Conservation (phyloP, 2,797 vertebrate species). For the Amniataba percoides region DNA sequence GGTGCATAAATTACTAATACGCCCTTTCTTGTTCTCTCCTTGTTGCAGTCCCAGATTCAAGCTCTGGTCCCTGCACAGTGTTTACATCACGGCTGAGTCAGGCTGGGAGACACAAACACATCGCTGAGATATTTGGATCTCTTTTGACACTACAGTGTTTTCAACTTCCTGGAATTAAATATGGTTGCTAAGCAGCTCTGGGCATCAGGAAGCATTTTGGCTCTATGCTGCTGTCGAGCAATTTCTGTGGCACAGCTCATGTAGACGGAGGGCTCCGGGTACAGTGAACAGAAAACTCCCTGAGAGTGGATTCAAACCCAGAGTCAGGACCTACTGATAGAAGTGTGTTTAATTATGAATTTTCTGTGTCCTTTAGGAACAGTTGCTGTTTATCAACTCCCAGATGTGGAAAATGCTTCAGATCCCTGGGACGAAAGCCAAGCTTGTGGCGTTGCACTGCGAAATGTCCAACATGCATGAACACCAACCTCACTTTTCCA, state of each 20-base stretch:
- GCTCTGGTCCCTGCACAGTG: neutral
- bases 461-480: conserved; percentile 33
- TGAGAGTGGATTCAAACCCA: conserved; percentile 71
- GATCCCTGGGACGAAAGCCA: conserved; percentile 50
- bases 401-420: conserved; percentile 38
- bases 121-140: conserved; percentile 38
- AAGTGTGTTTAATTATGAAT: conserved; percentile 8
- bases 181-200: conserved; percentile 53
- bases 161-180: conserved; percentile 49
- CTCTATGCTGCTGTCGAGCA: conserved; percentile 23
- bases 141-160: conserved; percentile 47
- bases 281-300: conserved; percentile 68
- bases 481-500: conserved; percentile 20
- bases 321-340: conserved; percentile 37
- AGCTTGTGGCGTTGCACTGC: conserved; percentile 32
- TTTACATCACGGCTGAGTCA: conserved; percentile 22
- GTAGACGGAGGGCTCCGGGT: conserved; percentile 50
- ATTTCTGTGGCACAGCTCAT: conserved; percentile 57
- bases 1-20: conserved; percentile 12
- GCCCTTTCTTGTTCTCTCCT: neutral
- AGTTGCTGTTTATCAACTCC: conserved; percentile 11
- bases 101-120: conserved; percentile 13
- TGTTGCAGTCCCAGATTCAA: neutral
- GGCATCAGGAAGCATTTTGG: conserved; percentile 48
- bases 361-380: conserved; percentile 21